Conservation (phyloP, 2,888 invertebrate genomes). For the Pseudoips prasinana region DNA sequence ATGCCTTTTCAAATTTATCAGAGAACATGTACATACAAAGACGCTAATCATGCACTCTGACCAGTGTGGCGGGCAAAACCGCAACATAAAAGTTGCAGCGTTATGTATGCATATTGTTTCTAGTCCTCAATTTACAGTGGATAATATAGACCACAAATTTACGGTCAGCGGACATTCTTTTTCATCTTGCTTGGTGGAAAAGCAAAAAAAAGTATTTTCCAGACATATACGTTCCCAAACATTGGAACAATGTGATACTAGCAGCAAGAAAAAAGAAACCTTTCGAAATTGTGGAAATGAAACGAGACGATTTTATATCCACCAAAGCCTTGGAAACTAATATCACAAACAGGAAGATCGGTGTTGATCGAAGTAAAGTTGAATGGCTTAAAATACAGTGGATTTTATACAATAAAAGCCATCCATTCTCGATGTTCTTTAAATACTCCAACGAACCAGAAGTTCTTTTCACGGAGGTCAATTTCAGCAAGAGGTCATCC, state of each 20-base stretch:
- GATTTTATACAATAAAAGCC: constrained; percentile 15
- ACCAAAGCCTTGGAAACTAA: constrained; percentile 16
- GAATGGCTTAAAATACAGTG: constrained; percentile 19
- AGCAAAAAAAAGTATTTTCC: constrained; percentile 1
- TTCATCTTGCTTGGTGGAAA: constrained; percentile 27
- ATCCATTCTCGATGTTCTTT: constrained; percentile 17
- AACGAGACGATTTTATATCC: constrained; percentile 17
- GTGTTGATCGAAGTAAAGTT: constrained; percentile 13
- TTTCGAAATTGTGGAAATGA: constrained; percentile 19
- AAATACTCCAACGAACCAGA: constrained; percentile 22
- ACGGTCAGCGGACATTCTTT: constrained; percentile 32
- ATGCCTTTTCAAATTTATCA: constrained; percentile 9
- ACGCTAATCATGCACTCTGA: constrained; percentile 25
- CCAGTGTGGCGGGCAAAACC: constrained; percentile 32
- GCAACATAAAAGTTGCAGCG: constrained; percentile 33
- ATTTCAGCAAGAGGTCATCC: constrained; percentile 18
- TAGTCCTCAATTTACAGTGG: constrained; percentile 17
- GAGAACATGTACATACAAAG: too few relatives aligned
- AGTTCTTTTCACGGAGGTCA: constrained; percentile 16
- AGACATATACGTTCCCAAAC: background rate
- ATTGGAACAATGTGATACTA: constrained; percentile 10
- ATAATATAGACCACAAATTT: constrained; percentile 30
- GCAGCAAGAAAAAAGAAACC: constrained; percentile 20
- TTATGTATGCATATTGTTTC: constrained; percentile 24
- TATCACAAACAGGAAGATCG: constrained; percentile 17